A percentile compares a stretch with the other conserved stretches of the same genome.
These are phyloP conservation scores for Chironomus tepperi DNA, from an alignment of 1,140 invertebrate genomes.

Conservation along the genomic window DNA sequence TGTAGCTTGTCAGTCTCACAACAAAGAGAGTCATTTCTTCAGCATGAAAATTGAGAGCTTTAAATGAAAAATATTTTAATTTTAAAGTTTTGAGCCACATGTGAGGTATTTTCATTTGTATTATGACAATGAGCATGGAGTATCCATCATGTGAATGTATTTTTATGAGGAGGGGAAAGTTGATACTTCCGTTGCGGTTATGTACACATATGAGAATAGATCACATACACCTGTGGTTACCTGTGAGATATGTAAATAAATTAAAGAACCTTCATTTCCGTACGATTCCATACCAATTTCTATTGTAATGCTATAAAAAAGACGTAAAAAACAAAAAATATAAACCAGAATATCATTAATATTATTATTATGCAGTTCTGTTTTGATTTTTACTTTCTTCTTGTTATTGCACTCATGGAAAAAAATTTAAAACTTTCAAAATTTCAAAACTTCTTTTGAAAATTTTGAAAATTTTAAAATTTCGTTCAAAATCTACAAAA, in stretches of 20 bases:
- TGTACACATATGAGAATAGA: not conserved
- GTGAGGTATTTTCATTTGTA: constrained; percentile 9
- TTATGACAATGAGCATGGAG: not conserved
- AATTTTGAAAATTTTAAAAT: no score
- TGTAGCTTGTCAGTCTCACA: no score
- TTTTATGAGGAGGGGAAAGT: not conserved
- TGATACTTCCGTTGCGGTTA: not conserved
- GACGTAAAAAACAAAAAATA: not conserved
- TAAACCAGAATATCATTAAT: not conserved
- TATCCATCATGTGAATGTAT: no score
- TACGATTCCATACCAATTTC: not conserved
- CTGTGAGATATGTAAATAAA: not conserved
- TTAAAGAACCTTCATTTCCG: not conserved
- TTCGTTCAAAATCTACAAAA: no score
- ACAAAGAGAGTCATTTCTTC: no score
- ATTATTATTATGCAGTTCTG: constrained; percentile 8
- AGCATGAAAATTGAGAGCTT: not conserved
- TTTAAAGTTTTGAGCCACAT: not conserved
- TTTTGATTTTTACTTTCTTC: not conserved
- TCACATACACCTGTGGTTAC: constrained; percentile 3
- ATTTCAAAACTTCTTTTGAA: no score
- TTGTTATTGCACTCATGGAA: no score
- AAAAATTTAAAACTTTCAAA: no score
- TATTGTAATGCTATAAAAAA: not conserved
- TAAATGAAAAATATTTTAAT: not conserved